phyloP scores from a whole-genome alignment of 2,797 vertebrate species.

The Protonibea diacanthus region DNA sequence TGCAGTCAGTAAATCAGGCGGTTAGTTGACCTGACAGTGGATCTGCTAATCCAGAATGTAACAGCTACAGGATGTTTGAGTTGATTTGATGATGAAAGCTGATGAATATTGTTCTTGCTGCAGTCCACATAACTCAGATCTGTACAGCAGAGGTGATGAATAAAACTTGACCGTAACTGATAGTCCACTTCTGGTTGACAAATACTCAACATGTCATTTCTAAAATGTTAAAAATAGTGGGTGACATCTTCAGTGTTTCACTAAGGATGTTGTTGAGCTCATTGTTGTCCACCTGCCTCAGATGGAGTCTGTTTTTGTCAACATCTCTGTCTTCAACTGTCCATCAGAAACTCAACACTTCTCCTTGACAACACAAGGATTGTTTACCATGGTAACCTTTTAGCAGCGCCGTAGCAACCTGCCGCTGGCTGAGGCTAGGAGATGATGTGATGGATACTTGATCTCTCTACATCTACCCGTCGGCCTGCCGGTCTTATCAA shows the following conservation, averaged over 20 bases:
- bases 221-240: no score
- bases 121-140: neutral
- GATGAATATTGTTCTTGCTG: neutral
- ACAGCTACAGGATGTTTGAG: neutral
- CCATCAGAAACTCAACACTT: no score
- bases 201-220: neutral
- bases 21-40: neutral
- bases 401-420: no score
- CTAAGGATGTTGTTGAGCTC: no score
- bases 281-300: neutral
- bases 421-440: no score
- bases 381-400: no score
- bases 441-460: constrained; percentile 1
- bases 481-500: constrained; percentile 9
- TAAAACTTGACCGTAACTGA: neutral
- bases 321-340: constrained; percentile 6
- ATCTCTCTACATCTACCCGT: constrained; percentile 50
- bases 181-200: neutral
- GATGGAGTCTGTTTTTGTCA: constrained; percentile 42
- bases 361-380: no score
- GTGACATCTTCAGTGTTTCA: no score
- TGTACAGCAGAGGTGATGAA: neutral
- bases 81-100: neutral
- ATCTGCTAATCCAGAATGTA: neutral
- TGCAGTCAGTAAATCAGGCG: neutral